Base-by-base conservation (phyloP, 2,888 invertebrate species). In the Scelioninae gen. 2 region DNA sequence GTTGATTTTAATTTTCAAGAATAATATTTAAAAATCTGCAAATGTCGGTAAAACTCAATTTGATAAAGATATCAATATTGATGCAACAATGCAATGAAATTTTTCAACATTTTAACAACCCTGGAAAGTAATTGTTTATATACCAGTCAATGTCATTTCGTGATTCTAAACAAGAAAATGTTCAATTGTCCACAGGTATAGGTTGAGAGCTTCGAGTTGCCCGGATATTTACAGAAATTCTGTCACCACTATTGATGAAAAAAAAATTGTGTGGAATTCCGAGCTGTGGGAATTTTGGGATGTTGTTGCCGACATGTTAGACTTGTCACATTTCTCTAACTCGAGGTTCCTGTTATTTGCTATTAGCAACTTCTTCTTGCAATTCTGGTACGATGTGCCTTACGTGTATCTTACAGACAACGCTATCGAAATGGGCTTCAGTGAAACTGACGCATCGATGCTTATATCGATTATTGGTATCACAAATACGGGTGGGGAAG, bases 341-440 rank as follows among this genome's bases (percentile, higher is more conserved):
- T 89, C 89, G 16, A 90, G 89, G 76, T 95, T 93, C 87, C 87
- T 93, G 22, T 87, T 94, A 57, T 96, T 96, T 87, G 92, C 94
- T 18, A 84, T 96, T 15, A 96, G 96, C 69, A 96, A 96, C 87
- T 95, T 96, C 85, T 88, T 96, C 16, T 89, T 97, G 75, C 96
- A 96, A 88, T 92, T 94, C 81, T 96, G 96, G 94, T 94, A 94
- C 86, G 96, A 97, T 85, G 94, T 96, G 63, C 96, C 96, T 1
- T 97, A 97, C 86, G 93, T 97, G 78, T 97, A 95, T 87, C 90
- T 96, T 77, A 91, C 94, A 1, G 96, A 96, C 84, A 91, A 92
- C 84, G 94, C 93, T 7, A 89, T 91, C 41, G 89, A 90, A 81
- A 88, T 92, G 85, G 94, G 94, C 16, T 92, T 91, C 84, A 89